Percentiles rank a stretch among this genome's conserved stretches.
These are phyloP conservation scores for Scarus forsteni DNA, from an alignment of 2,797 vertebrate genomes.

Conservation along the genomic window DNA sequence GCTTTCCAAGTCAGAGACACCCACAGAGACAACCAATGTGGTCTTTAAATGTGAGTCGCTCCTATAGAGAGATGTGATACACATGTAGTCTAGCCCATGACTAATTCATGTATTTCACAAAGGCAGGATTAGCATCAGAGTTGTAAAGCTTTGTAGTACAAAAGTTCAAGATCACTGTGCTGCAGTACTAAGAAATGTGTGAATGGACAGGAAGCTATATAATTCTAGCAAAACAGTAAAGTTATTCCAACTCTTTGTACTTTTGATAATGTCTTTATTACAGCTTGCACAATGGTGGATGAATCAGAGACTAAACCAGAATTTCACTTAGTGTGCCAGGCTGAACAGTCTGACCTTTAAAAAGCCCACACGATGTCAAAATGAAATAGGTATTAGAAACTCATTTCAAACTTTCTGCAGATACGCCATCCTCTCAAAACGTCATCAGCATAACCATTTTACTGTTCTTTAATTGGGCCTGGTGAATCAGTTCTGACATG, in stretches of 20 bases:
- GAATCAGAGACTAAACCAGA: slow-evolving; percentile 60
- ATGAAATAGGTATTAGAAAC: slow-evolving; percentile 50
- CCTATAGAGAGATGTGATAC: slow-evolving; percentile 49
- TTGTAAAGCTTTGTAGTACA: slow-evolving; percentile 28
- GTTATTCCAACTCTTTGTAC: slow-evolving; percentile 54
- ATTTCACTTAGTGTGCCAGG: slow-evolving; percentile 65
- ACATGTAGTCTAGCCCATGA: slow-evolving; percentile 36
- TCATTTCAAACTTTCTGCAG: slow-evolving; percentile 46
- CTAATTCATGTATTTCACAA: slow-evolving; percentile 61
- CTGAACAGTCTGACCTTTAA: slow-evolving; percentile 78
- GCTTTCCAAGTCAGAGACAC: slow-evolving; percentile 64
- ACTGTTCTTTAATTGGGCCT: slow-evolving; percentile 25
- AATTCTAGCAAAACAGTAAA: slow-evolving; percentile 46
- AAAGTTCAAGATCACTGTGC: slow-evolving; percentile 11
- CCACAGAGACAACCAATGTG: slow-evolving; percentile 58
- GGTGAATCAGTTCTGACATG: slow-evolving; percentile 21
- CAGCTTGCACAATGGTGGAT: slow-evolving; percentile 57
- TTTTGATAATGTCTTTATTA: slow-evolving; percentile 78
- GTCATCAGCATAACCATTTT: slow-evolving; percentile 8
- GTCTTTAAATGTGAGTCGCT: slow-evolving; percentile 36
- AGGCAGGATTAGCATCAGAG: slow-evolving; percentile 38
- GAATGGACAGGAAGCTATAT: slow-evolving; percentile 14
- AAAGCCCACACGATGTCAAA: slow-evolving; percentile 53
- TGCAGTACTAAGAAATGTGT: slow-evolving; percentile 40
- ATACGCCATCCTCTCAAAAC: slow-evolving; percentile 32